These are phyloP conservation scores for Halisarca cf. caerulea DNA, from an alignment of 37 sponge, comb jelly and placozoan genomes.

Conservation along the genomic window DNA sequence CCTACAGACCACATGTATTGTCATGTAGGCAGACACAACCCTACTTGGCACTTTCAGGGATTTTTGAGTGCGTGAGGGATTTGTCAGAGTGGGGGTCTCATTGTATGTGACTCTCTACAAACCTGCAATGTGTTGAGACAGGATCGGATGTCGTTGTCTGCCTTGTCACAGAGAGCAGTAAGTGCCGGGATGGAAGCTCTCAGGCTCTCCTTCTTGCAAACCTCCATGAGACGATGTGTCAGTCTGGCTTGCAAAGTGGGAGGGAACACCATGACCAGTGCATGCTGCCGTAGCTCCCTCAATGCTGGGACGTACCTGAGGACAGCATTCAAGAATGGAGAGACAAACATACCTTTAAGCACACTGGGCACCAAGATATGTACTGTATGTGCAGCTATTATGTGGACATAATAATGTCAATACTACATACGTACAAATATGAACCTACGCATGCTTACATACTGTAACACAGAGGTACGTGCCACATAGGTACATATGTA, in stretches of 20 bases:
- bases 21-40: too few relatives aligned
- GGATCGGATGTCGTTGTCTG: conserved; percentile 91
- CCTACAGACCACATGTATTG: too few relatives aligned
- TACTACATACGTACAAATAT: too few relatives aligned
- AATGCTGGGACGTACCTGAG: conserved; percentile 83
- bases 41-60: too few relatives aligned
- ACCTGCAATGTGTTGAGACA: conserved; percentile 97
- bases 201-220: conserved; percentile 69
- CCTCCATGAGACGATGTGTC: conserved; percentile 79
- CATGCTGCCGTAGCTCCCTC: conserved; percentile 76
- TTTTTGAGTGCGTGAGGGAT: neutral
- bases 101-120: neutral
- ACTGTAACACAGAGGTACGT: too few relatives aligned
- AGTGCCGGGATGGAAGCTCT: conserved; percentile 79
- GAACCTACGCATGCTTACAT: too few relatives aligned
- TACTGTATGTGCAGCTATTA: too few relatives aligned
- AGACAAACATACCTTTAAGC: too few relatives aligned
- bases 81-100: neutral
- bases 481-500: too few relatives aligned
- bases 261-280: conserved; percentile 84
- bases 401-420: too few relatives aligned
- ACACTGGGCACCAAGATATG: too few relatives aligned
- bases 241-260: conserved; percentile 79
- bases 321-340: too few relatives aligned
- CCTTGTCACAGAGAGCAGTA: conserved; percentile 92